These are phyloP conservation scores for Ephydatia muelleri DNA, from an alignment of 37 sponge, comb jelly and placozoan genomes.

Conservation along the genomic window DNA sequence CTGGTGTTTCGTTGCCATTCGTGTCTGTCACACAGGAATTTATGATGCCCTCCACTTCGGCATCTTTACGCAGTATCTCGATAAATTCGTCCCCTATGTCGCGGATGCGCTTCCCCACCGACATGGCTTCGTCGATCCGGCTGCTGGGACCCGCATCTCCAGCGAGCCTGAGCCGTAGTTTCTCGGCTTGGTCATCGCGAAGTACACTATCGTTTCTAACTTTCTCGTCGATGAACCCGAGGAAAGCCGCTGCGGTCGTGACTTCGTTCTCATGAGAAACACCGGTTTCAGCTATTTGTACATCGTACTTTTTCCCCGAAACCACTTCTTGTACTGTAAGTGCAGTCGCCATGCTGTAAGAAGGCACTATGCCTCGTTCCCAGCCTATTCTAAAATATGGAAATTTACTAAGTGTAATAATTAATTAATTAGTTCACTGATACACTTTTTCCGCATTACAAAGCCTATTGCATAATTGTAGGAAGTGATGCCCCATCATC, in stretches of 20 bases:
- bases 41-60: background rate
- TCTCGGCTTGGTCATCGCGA: background rate
- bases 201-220: background rate
- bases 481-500: no score
- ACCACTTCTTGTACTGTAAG: background rate
- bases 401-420: no score
- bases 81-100: constrained; percentile 31
- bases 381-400: no score
- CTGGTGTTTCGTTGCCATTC: background rate
- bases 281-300: background rate
- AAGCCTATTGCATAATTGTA: no score
- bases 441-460: no score
- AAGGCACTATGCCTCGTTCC: no score
- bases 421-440: no score
- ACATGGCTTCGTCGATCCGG: background rate
- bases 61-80: background rate
- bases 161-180: constrained; percentile 6
- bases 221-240: constrained; percentile 20
- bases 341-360: background rate
- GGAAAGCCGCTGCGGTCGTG: constrained; percentile 6
- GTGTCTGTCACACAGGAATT: background rate
- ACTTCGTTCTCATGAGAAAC: background rate
- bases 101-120: constrained; percentile 5
- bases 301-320: background rate
- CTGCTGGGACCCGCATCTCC: background rate